Percentiles rank a stretch among this genome's conserved stretches.
Evolutionary conservation across 1,140 invertebrate species (phyloP).

Genomic region (Rhagoletis zephyria): DNA sequence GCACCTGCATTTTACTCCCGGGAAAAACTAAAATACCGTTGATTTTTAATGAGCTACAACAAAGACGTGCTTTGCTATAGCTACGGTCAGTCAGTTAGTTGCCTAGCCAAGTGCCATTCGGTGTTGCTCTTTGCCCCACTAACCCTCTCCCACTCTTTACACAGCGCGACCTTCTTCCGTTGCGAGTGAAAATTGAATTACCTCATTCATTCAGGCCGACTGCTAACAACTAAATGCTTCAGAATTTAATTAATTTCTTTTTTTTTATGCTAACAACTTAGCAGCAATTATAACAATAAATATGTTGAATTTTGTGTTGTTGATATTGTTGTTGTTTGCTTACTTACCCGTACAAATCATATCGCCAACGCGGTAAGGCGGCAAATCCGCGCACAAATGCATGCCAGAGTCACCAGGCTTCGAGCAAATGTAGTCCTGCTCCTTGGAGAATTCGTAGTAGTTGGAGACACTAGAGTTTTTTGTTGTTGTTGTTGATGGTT

Average conservation of each 20-base stretch:
- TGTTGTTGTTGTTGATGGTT: constrained; percentile 46
- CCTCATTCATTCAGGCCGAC: neutral
- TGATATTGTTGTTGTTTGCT: neutral
- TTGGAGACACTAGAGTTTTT: constrained; percentile 77
- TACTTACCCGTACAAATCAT: constrained; percentile 79
- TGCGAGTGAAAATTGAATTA: constrained; percentile 25
- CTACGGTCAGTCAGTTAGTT: constrained; percentile 10
- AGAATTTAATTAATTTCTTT: constrained; percentile 17
- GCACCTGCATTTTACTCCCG: neutral
- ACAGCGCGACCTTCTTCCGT: neutral
- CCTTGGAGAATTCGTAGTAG: constrained; percentile 87
- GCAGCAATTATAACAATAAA: constrained; percentile 15
- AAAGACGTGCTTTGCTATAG: neutral
- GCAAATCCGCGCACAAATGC: constrained; percentile 91
- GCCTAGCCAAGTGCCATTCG: neutral
- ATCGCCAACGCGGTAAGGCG: constrained; percentile 82
- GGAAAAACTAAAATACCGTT: neutral
- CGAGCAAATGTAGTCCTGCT: constrained; percentile 98
- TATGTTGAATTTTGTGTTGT: neutral
- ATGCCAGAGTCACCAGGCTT: constrained; percentile 94
- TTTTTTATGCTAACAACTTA: neutral
- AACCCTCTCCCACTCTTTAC: too few species aligned
- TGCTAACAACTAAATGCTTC: neutral
- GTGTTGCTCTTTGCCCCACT: neutral
- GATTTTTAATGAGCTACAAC: constrained; percentile 21